These are phyloP conservation scores for Cynocephalus volans DNA, from an alignment of 2,113 vertebrate species.

Conservation along the genomic window DNA sequence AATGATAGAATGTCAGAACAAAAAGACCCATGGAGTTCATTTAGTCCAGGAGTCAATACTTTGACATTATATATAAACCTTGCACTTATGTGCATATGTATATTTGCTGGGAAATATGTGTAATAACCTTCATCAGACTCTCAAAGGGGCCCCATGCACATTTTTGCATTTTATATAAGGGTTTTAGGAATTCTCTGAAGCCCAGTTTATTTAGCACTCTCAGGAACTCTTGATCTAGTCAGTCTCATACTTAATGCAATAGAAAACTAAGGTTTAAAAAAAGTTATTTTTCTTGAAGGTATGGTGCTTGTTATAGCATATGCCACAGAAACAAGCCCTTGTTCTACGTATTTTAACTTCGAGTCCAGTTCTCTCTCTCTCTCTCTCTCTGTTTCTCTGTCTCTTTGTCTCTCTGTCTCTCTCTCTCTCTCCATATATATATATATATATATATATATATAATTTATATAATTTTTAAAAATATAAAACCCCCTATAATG, in stretches of 20 bases:
- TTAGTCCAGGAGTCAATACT: not conserved
- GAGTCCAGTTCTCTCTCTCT: not conserved
- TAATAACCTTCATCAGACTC: not conserved
- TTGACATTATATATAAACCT: not conserved
- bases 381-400: too few species aligned
- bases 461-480: not conserved
- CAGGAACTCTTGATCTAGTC: not conserved
- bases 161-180: not conserved
- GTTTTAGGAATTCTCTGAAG: not conserved
- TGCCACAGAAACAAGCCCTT: not conserved
- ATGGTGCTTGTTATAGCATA: not conserved
- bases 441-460: too few species aligned
- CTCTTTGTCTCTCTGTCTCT: not conserved
- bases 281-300: not conserved
- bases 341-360: not conserved
- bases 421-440: not conserved
- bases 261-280: not conserved
- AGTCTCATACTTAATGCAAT: not conserved
- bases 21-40: not conserved
- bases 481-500: not conserved
- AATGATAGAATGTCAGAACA: not conserved
- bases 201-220: not conserved
- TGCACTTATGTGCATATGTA: not conserved
- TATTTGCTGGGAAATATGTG: not conserved
- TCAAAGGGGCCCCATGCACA: not conserved